Evolutionary conservation across 2,888 invertebrate genomes (phyloP), one percentile per base, ranked within the genome.

Genomic region (Pecten maximus): DNA sequence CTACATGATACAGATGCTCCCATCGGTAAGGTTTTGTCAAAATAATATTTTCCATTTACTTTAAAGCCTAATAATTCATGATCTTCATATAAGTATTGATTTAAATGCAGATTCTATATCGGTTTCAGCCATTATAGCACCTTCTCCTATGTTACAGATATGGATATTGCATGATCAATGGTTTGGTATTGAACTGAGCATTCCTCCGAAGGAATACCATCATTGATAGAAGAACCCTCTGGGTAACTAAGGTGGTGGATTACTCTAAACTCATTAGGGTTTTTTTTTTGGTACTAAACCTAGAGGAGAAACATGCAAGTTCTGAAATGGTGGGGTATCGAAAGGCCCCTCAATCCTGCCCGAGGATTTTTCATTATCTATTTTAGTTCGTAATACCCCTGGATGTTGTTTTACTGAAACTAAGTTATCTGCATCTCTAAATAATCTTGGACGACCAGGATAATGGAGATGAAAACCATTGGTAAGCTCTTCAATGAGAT

Each of bases 71-170:
- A 23, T 10, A 15, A 48, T 12, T 88, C 50, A 50, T 54, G 28
- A 16, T 40, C 40, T 40, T 2, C 16, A 16, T 19, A 89, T 28
- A 16, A 60, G 89, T 16, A 60, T 54, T 39, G 4, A 23, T n/a
- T 28, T 40, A 40, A 89, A 89, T 16, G 89, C 89, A 39, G 39
- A 40, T 16, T 54, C 40, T 39, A 89, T 89, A 28, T 89, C 74
- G 3, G 40, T 86, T 40, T 89, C 60, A 0, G 89, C 89, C 74
- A 89, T n/a, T 12, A 40, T 40, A 39, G 40, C 60, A 50, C 74
- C 40, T 8, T 54, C 15, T 28, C 40, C 74, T 1, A 50, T 3
- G 8, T 23, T 54, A 28, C 15, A 23, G 40, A 60, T 40, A 74
- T 40, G 40, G 39, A 28, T 0, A 40, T 60, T 48, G 74, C 89